Conservation (phyloP, 2,113 vertebrate genomes). For the Psettodes erumei region DNA sequence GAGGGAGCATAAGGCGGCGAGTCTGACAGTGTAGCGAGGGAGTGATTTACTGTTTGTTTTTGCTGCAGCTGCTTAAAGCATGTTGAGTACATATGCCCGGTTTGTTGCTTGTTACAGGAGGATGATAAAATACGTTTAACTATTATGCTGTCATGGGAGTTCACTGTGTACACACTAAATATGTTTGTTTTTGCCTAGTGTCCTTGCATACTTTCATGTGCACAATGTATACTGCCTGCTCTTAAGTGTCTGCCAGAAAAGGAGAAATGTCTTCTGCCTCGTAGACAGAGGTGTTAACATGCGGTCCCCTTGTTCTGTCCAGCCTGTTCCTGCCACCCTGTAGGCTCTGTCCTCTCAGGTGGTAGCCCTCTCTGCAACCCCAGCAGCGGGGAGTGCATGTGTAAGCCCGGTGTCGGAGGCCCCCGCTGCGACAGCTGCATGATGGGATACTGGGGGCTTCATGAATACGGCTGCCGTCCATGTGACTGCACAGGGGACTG, state of each 20-base stretch:
- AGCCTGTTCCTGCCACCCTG: constrained; percentile 91
- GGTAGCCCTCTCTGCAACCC: constrained; percentile 84
- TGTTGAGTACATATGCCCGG: constrained; percentile 5
- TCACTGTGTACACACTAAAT: constrained; percentile 3
- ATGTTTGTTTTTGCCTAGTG: constrained; percentile 19
- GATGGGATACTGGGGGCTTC: constrained; percentile 92
- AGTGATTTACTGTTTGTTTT: constrained; percentile 46
- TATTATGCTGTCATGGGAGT: constrained; percentile 2
- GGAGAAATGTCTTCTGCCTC: neutral
- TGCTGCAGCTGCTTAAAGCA: constrained; percentile 27
- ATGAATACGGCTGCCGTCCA: constrained; percentile 89
- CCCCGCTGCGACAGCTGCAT: constrained; percentile 90
- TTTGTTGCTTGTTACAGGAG: constrained; percentile 16
- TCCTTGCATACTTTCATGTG: neutral
- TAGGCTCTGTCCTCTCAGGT: constrained; percentile 84
- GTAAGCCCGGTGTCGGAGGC: constrained; percentile 92
- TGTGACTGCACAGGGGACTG: constrained; percentile 91
- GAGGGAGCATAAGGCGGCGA: constrained; percentile 11
- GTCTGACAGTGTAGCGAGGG: constrained; percentile 13
- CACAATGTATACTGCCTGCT: neutral
- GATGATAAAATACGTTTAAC: constrained; percentile 25
- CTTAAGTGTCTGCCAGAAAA: constrained; percentile 5
- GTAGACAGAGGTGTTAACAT: constrained; percentile 40
- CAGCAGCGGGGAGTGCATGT: constrained; percentile 89
- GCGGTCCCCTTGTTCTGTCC: constrained; percentile 21